A percentile compares a stretch with the other conserved stretches of the same genome.
Evolutionary conservation across 2,113 vertebrate genomes (phyloP).

Genomic region (Tachysurus vachellii): DNA sequence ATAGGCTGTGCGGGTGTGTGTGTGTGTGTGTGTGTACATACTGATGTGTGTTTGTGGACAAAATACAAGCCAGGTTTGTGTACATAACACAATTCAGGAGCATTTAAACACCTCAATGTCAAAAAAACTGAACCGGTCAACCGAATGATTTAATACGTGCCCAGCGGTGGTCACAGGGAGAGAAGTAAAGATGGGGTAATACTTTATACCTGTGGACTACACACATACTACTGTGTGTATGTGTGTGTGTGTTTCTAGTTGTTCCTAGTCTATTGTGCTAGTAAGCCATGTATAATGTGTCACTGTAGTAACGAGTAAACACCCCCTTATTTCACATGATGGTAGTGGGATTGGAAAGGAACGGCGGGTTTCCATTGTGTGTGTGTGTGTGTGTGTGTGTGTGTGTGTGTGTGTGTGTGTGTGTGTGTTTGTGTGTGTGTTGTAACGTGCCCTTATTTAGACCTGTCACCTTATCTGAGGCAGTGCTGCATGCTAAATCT

Average conservation of each 20-base stretch:
- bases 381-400: constrained; percentile 22
- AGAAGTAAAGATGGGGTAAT: neutral
- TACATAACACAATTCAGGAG: neutral
- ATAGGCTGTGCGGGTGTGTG: neutral
- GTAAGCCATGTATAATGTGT: constrained; percentile 24
- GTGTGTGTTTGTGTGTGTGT: constrained; percentile 6
- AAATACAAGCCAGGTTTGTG: neutral
- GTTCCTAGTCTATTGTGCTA: neutral
- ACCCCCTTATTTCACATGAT: neutral
- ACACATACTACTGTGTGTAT: neutral
- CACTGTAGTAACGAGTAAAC: neutral
- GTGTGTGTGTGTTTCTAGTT: constrained; percentile 9
- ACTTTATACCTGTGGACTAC: neutral
- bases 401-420: constrained; percentile 1
- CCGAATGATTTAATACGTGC: neutral
- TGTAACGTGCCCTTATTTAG: constrained; percentile 38
- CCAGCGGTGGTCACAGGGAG: neutral
- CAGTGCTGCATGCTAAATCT: constrained; percentile 4
- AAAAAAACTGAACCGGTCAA: constrained; percentile 1
- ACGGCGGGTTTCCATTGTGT: neutral
- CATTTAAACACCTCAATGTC: neutral
- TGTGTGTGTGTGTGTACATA: constrained; percentile 1
- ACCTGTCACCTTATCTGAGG: neutral
- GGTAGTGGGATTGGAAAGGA: neutral
- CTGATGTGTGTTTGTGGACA: constrained; percentile 25